Conservation (phyloP, 2,797 vertebrate genomes). For the Phylloscopus collybita region DNA sequence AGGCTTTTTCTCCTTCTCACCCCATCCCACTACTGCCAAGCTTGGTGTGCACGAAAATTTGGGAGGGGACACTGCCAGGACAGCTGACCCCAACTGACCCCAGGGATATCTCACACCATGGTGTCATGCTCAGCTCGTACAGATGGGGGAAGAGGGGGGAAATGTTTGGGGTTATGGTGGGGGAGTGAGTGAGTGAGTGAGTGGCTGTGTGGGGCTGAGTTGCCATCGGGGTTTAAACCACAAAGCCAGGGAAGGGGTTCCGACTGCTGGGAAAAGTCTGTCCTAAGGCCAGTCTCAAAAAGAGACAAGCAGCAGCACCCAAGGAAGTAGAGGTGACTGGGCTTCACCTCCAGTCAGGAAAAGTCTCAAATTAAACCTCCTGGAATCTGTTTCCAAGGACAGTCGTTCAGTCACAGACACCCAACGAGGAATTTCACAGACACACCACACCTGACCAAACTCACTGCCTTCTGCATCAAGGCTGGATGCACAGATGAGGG, state of each 20-base stretch:
- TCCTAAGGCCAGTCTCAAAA: neutral
- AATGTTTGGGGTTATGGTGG: neutral
- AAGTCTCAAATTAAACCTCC: neutral
- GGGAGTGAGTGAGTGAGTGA: neutral
- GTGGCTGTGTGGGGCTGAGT: neutral
- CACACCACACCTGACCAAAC: neutral
- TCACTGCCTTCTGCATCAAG: neutral
- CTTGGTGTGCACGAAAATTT: neutral
- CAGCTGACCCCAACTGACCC: neutral
- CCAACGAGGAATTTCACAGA: neutral
- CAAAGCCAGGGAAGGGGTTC: neutral
- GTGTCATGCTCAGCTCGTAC: neutral
- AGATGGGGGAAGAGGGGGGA: neutral
- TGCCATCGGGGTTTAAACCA: neutral
- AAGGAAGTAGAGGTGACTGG: neutral
- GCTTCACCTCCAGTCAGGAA: neutral
- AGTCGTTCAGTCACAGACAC: neutral
- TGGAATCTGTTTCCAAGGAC: neutral
- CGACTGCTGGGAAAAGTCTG: fast-evolving
- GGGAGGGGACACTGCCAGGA: neutral
- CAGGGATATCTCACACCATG: neutral
- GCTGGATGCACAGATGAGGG: neutral
- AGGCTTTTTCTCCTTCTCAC: neutral
- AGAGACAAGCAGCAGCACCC: neutral
- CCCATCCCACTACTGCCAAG: neutral